A percentile compares a stretch with the other conserved stretches of the same genome.
Evolutionary conservation across 2,888 invertebrate genomes (phyloP).

Genomic region (Hemithea aestivaria): DNA sequence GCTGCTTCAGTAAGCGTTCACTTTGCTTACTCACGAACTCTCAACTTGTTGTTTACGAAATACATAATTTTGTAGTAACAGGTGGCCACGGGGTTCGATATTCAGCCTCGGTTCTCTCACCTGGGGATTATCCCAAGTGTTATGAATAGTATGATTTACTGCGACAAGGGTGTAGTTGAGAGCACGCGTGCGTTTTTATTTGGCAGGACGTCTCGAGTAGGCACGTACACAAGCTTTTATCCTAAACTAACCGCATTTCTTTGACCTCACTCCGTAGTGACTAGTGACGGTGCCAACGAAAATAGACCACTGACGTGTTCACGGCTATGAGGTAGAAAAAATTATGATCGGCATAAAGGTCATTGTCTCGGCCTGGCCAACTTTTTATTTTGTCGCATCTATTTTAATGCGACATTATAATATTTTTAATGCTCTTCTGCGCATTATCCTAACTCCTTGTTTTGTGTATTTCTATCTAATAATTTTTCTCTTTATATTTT

Average conservation of each 20-base stretch:
- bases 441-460: too few species aligned
- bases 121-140: constrained; percentile 9
- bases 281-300: constrained; percentile 45
- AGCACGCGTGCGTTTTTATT: constrained; percentile 41
- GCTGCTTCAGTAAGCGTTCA: constrained; percentile 3
- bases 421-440: background rate
- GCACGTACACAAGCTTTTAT: constrained; percentile 58
- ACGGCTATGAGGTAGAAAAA: constrained; percentile 42
- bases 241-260: constrained; percentile 52
- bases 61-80: constrained; percentile 16
- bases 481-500: too few species aligned
- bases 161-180: constrained; percentile 1
- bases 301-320: constrained; percentile 48
- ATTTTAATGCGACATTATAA: too few species aligned
- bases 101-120: constrained; percentile 11
- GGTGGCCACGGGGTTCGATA: constrained; percentile 9
- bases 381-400: constrained; percentile 26
- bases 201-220: constrained; percentile 24
- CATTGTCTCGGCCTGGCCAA: constrained; percentile 49
- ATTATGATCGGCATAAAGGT: constrained; percentile 52
- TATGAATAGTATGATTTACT: constrained; percentile 12
- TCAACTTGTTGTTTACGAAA: constrained; percentile 15
- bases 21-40: constrained; percentile 4
- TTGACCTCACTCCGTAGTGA: constrained; percentile 49
- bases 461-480: too few species aligned